phyloP scores from a whole-genome alignment of 2,888 invertebrate genomes.

The Lasioglossum lativentre region DNA sequence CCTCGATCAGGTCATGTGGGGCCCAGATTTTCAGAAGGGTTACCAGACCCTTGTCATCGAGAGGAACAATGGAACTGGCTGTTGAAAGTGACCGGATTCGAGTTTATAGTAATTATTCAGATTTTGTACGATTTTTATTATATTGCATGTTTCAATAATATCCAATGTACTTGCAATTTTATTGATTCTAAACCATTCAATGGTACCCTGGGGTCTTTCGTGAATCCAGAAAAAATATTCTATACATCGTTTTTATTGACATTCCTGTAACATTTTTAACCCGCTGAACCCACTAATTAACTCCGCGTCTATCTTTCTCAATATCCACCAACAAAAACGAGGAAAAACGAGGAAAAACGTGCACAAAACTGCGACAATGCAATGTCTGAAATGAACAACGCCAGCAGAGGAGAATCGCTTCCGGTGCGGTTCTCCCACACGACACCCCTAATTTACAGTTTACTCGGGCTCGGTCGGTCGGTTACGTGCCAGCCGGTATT shows the following conservation, averaged over 20 bases:
- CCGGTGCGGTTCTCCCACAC: neutral
- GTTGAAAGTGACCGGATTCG: neutral
- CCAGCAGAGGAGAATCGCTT: neutral
- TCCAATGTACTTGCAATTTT: too few relatives aligned
- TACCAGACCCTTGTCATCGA: neutral
- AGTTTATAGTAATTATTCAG: neutral
- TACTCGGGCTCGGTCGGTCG: neutral
- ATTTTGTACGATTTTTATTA: neutral
- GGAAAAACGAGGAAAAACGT: neutral
- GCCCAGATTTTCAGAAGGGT: constrained; percentile 38
- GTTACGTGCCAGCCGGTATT: constrained; percentile 3
- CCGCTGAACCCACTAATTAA: neutral
- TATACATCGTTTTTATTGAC: too few relatives aligned
- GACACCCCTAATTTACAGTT: constrained; percentile 4
- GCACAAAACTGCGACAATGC: neutral
- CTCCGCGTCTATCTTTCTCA: too few relatives aligned
- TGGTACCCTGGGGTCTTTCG: neutral
- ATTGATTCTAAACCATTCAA: too few relatives aligned
- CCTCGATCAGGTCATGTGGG: constrained; percentile 20
- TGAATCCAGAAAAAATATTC: too few relatives aligned
- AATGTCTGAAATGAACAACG: neutral
- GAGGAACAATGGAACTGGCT: neutral
- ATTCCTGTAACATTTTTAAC: too few relatives aligned
- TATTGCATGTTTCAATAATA: neutral
- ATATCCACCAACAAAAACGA: neutral